These are phyloP conservation scores for Ursus arctos DNA, from an alignment of 2,113 vertebrate genomes.

Conservation along the genomic window DNA sequence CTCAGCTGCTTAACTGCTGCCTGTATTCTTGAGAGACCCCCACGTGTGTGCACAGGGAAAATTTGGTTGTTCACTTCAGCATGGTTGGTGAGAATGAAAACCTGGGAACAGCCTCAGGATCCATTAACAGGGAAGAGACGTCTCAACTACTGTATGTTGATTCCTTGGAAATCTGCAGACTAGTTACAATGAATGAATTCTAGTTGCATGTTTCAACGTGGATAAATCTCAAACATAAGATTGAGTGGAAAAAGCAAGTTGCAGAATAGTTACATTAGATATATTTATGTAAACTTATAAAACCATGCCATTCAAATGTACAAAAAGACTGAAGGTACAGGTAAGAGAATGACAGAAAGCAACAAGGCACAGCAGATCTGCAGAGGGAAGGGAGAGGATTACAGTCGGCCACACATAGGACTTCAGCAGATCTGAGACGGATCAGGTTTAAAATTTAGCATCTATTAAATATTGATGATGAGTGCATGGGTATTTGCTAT, in stretches of 20 bases:
- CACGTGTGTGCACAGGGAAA: not conserved
- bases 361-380: not conserved
- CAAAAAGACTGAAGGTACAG: not conserved
- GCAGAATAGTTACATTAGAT: not conserved
- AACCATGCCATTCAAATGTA: not conserved
- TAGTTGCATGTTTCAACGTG: not conserved
- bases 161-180: not conserved
- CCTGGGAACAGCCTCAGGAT: not conserved
- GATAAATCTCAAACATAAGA: not conserved
- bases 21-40: not conserved
- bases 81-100: not conserved
- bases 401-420: rapidly evolving
- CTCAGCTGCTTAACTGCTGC: not conserved
- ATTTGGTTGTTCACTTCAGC: not conserved
- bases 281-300: not conserved
- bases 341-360: not conserved
- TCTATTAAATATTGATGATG: not conserved
- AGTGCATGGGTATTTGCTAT: not conserved
- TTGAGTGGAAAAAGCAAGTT: not conserved
- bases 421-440: not conserved
- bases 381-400: not conserved
- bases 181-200: not conserved
- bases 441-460: not conserved
- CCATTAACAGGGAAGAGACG: not conserved
- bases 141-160: no score